Evolutionary conservation across 1,140 invertebrate genomes (phyloP).

Genomic region (Periplaneta americana): DNA sequence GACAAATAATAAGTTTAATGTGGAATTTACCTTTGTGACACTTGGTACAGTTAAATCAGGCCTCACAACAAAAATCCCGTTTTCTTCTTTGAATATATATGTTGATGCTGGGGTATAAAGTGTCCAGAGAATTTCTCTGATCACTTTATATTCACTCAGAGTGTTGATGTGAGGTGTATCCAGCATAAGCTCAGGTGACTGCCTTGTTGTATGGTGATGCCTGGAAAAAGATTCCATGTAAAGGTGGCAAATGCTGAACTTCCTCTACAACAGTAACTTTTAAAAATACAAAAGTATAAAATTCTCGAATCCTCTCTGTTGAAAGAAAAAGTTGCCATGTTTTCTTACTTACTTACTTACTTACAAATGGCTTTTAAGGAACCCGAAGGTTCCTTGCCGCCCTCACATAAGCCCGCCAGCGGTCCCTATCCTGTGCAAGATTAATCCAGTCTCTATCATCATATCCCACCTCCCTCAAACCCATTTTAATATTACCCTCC

Average conservation of each 20-base stretch:
- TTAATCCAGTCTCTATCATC: too few species aligned
- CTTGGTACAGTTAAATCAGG: conserved; percentile 38
- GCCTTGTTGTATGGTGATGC: conserved; percentile 25
- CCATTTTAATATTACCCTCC: too few species aligned
- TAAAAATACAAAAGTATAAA: too few species aligned
- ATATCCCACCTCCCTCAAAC: too few species aligned
- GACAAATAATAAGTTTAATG: background rate
- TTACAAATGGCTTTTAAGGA: too few species aligned
- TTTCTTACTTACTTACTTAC: too few species aligned
- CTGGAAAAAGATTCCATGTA: background rate
- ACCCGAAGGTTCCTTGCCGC: background rate
- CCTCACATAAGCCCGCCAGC: background rate
- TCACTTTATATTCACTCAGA: conserved; percentile 37
- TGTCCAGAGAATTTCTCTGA: conserved; percentile 41
- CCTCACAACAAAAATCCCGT: conserved; percentile 27
- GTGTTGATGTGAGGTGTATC: conserved; percentile 26
- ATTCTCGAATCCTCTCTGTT: too few species aligned
- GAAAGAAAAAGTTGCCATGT: too few species aligned
- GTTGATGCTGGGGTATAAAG: conserved; percentile 32
- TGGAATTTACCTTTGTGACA: conserved; percentile 32
- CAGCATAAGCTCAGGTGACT: too few species aligned
- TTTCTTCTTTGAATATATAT: conserved; percentile 32
- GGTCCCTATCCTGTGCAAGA: too few species aligned
- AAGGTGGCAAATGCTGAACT: too few species aligned
- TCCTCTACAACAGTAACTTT: too few species aligned